Evolutionary conservation across 2,797 vertebrate genomes (phyloP), one percentile per base, ranked within the genome.

Genomic region (Yasuhikotakia modesta): DNA sequence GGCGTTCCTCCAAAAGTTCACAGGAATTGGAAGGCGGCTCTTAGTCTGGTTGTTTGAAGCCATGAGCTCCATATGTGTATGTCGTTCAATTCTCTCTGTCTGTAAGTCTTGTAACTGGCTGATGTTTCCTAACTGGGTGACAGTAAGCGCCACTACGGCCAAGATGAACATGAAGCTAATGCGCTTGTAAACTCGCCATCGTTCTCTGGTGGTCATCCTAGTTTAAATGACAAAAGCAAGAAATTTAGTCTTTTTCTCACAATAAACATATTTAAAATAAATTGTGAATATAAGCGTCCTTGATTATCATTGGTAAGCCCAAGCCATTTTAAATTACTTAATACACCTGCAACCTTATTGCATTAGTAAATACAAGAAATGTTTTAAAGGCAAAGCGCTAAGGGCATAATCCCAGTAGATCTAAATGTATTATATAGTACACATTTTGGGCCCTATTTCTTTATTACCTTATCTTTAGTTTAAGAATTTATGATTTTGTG

Each of bases 101-200:
- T 93, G 90, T 61, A 95, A 93, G 32, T 93, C 90, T 21, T 84
- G 48, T 12, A 91, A 90, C 0, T 90, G 85, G 75, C 90, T 91
- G 1, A 93, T 81, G 85, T 83, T 91, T n/a, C 95, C 92, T 0
- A 90, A 93, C 67, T 98, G 95, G 85, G 98, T 85, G 4, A 97
- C 87, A 0, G 92, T 96, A 70, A 98, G 78, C 0, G 89, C 92
- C 86, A 97, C 88, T 4, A 92, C 88, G 19, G 95, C 90, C 67
- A 95, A 87, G 81, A 98, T 91, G 61, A 94, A 93, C 86, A 97
- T 90, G 79, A 91, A 66, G 70, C 91, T 90, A 70, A 92, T 75
- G 0, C 91, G 93, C 90, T 93, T 96, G 90, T 92, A 98, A 70
- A 97, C 73, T 79, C 91, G 93, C 91, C 93, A 92, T 10, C 88